Base-by-base conservation (phyloP, 2,113 vertebrate species). In the Prochilodus magdalenae region DNA sequence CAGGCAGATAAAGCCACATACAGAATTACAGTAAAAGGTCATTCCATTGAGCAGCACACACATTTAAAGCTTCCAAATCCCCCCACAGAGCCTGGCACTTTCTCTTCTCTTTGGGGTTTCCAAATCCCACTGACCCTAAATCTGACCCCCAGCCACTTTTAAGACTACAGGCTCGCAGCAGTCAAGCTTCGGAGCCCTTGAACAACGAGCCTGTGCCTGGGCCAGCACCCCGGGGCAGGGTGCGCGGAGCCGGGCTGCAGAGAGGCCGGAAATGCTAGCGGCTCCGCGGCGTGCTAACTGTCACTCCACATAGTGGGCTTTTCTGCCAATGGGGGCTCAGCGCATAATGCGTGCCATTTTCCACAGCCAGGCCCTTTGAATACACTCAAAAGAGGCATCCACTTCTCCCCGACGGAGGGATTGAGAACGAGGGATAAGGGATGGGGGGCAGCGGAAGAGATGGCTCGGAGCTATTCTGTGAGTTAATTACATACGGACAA, bases 261-360 rank as follows among this genome's bases (percentile, higher is more conserved):
- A 88, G 92, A 93, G 87, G 87, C 90, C 91, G 92, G 93, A 91
- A 95, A 90, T 89, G 83, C 92, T 91, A 87, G 83, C 27, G 73
- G 89, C 91, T 93, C 69, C 53, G 88, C 92, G 90, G 89, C 87
- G 86, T 86, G 88, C 77, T 87, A 36, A 80, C 90, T 94, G 93
- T 92, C 93, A 90, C 75, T 91, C 71, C 75, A 84, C 94, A 93
- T 94, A 87, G 86, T 86, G 83, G 86, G 75, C 75, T 85, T 86
- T 86, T 77, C 33, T 84, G 81, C 84, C 87, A 30, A 0, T 15
- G 26, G 84, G 82, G 40, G 77, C 71, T 84, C 82, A 26, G 83
- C 81, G 89, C 85, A 92, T 62, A 91, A 85, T 79, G 86, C 86
- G 82, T 5, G 76, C 83, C 88, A 85, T 65, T 83, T 85, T 89